These are phyloP conservation scores for Scaptomyza tumidula DNA, from an alignment of 2,888 invertebrate species.

Conservation along the genomic window DNA sequence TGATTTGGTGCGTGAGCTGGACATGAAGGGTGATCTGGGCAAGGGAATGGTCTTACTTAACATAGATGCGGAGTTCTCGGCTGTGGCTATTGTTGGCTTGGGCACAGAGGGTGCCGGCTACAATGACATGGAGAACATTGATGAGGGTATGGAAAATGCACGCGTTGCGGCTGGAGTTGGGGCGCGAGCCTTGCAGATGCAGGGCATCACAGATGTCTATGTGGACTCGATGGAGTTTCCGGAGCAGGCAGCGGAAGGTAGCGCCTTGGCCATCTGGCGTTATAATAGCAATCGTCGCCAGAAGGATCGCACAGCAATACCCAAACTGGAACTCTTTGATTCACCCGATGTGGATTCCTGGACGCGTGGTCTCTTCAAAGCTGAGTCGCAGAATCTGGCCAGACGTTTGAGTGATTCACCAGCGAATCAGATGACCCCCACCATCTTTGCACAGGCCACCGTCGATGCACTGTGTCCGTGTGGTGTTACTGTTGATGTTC, in stretches of 20 bases:
- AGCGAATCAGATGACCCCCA: constrained; percentile 91
- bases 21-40: constrained; percentile 77
- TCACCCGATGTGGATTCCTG: constrained; percentile 86
- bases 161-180: constrained; percentile 88
- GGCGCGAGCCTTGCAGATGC: constrained; percentile 84
- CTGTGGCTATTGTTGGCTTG: constrained; percentile 89
- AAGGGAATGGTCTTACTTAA: constrained; percentile 86
- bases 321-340: constrained; percentile 86
- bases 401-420: constrained; percentile 89
- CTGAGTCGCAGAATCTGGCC: constrained; percentile 90
- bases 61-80: constrained; percentile 86
- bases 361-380: constrained; percentile 88
- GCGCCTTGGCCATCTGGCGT: constrained; percentile 86
- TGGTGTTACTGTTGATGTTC: constrained; percentile 85
- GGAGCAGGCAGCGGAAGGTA: constrained; percentile 89
- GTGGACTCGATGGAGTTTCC: constrained; percentile 88
- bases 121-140: constrained; percentile 88
- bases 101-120: constrained; percentile 87
- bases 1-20: constrained; percentile 84
- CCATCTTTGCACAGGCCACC: constrained; percentile 88
- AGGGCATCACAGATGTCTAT: constrained; percentile 85
- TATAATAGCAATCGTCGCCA: constrained; percentile 87
- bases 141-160: constrained; percentile 89
- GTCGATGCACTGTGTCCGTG: constrained; percentile 88
- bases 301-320: constrained; percentile 84